Evolutionary conservation across 2,797 vertebrate genomes (phyloP).

Genomic region (Masticophis lateralis): DNA sequence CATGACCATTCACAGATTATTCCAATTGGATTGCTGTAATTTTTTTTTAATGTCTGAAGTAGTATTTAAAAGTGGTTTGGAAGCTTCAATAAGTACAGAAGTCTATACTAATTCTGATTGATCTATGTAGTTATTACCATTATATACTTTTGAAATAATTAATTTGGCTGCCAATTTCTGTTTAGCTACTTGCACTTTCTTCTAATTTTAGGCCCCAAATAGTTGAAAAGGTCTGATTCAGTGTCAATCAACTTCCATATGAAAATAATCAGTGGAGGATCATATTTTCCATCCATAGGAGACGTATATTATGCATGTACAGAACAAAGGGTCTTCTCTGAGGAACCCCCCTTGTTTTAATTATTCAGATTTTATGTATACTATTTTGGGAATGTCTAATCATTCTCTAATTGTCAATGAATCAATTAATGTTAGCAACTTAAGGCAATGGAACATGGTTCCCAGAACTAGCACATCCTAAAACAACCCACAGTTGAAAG

Average conservation of each 20-base stretch:
- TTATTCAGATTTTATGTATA: neutral
- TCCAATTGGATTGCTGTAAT: neutral
- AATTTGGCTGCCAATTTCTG: neutral
- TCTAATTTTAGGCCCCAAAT: neutral
- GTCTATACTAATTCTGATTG: neutral
- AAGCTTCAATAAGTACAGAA: neutral
- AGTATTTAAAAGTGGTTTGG: neutral
- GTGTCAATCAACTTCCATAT: neutral
- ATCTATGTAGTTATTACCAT: neutral
- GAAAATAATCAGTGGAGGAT: neutral
- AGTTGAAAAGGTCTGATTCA: neutral
- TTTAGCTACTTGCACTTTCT: neutral
- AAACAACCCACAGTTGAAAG: neutral
- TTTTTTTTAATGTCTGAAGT: neutral
- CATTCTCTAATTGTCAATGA: neutral
- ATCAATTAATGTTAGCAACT: neutral
- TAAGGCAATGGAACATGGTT: neutral
- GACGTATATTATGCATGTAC: neutral
- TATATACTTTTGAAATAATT: neutral
- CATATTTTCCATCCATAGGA: neutral
- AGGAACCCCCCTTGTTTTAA: neutral
- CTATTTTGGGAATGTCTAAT: neutral
- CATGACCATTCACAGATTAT: neutral
- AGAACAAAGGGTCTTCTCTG: neutral
- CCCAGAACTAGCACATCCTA: neutral